phyloP scores from a whole-genome alignment of 1,140 invertebrate species.

The Proctacanthus coquilletti region DNA sequence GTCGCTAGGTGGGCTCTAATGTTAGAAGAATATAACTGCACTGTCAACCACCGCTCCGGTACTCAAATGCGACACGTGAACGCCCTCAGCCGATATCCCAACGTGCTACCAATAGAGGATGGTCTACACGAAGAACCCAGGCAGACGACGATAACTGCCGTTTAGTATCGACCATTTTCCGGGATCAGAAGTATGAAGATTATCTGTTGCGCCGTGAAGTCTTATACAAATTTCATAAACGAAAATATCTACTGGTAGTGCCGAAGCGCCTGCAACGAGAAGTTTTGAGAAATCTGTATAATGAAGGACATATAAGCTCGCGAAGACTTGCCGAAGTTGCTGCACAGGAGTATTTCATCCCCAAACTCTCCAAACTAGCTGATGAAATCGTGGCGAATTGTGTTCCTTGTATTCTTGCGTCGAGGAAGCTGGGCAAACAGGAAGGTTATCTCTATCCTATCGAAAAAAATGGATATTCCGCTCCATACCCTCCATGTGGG shows the following conservation, averaged over 20 bases:
- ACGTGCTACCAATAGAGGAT: too few species aligned
- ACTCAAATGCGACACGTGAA: too few species aligned
- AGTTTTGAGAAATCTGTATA: conserved; percentile 8
- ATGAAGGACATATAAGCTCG: conserved; percentile 11
- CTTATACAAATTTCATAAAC: conserved; percentile 1
- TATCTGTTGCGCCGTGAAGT: background rate
- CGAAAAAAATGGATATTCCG: conserved; percentile 14
- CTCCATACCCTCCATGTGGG: conserved; percentile 13
- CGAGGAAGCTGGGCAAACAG: conserved; percentile 22
- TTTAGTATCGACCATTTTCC: too few species aligned
- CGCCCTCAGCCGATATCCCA: too few species aligned
- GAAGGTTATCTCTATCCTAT: conserved; percentile 24
- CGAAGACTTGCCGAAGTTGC: conserved; percentile 28
- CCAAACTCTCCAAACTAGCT: conserved; percentile 18
- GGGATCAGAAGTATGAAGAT: background rate
- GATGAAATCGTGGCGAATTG: conserved; percentile 20
- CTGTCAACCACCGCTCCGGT: too few species aligned
- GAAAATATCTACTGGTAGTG: conserved; percentile 8
- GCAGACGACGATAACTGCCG: too few species aligned
- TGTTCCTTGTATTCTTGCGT: conserved; percentile 18
- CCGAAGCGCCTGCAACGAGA: conserved; percentile 11
- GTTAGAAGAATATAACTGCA: background rate
- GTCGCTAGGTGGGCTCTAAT: conserved; percentile 2
- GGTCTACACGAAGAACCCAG: too few species aligned
- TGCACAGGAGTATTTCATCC: conserved; percentile 25